Evolutionary conservation across 2,113 vertebrate genomes (phyloP), one percentile per base, ranked within the genome.

Genomic region (Raja brachyura): DNA sequence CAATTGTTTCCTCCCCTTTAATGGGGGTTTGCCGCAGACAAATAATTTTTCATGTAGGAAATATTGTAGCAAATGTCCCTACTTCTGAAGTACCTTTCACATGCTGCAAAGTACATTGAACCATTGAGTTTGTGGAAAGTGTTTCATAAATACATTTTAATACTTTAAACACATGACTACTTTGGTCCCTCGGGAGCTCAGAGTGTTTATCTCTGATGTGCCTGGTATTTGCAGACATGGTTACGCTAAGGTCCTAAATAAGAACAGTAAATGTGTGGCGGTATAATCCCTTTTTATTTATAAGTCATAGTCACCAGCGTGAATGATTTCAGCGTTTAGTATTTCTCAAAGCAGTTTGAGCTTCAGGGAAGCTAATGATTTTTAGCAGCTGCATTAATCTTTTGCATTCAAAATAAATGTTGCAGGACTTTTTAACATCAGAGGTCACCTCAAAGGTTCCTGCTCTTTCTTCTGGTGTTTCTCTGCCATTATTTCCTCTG

Each of bases 261-360:
- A 56, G 20, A 63, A 88, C 59, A 63, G 59, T 83, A 22, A 68
- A 5, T 83, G 79, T 11, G 10, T 83, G 9, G 5, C 13, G 25
- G 59, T 86, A 63, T 54, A 63, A 88, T n/a, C 14, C 83, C 59
- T 18, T n/a, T 11, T 88, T 88, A 86, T 63, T 86, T 31, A 88
- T 63, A 0, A 85, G 56, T 13, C 81, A 13, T 5, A n/a, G 83
- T 63, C 28, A 31, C 59, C n/a, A n/a, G 56, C 56, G n/a, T 31
- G 25, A 86, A 86, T 63, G 28, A 66, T 63, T 63, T 0, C 54
- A 61, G 59, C 2, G 14, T 63, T 88, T 88, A 63, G 54, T 61
- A 61, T 88, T 83, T 83, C 59, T n/a, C 63, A 59, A 86, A 63
- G 83, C 56, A n/a, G 83, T 88, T 61, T 63, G n/a, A 31, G 25